phyloP scores from a whole-genome alignment of 2,797 vertebrate genomes.

The Tarsius wallacei region DNA sequence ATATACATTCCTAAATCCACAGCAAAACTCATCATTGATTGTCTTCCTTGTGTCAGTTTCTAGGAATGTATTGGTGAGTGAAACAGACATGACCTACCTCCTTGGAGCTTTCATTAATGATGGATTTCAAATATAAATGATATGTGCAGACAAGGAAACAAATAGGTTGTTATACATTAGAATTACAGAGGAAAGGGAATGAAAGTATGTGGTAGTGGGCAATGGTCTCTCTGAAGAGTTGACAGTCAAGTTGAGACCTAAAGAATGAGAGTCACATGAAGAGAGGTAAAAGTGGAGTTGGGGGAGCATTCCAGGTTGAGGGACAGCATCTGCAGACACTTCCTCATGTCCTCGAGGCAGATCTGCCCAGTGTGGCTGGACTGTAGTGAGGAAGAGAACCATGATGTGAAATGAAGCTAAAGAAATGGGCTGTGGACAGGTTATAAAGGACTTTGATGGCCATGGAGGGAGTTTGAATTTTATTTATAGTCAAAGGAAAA shows the following conservation, averaged over 20 bases:
- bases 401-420: neutral
- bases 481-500: neutral
- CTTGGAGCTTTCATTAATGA: neutral
- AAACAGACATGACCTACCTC: neutral
- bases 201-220: neutral
- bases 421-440: neutral
- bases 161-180: neutral
- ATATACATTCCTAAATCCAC: neutral
- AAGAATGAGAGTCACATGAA: neutral
- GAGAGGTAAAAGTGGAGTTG: neutral
- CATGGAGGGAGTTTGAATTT: neutral
- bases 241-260: neutral
- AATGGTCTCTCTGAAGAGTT: neutral
- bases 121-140: neutral
- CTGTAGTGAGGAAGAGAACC: neutral
- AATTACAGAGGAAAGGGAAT: neutral
- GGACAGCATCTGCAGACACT: neutral
- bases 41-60: neutral
- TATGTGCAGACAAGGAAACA: neutral
- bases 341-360: neutral
- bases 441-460: neutral
- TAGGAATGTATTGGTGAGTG: neutral
- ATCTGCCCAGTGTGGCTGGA: neutral
- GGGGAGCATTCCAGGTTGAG: neutral
- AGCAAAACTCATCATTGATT: neutral